Conservation (phyloP, 2,888 invertebrate species). For the Drosophila tripunctata region DNA sequence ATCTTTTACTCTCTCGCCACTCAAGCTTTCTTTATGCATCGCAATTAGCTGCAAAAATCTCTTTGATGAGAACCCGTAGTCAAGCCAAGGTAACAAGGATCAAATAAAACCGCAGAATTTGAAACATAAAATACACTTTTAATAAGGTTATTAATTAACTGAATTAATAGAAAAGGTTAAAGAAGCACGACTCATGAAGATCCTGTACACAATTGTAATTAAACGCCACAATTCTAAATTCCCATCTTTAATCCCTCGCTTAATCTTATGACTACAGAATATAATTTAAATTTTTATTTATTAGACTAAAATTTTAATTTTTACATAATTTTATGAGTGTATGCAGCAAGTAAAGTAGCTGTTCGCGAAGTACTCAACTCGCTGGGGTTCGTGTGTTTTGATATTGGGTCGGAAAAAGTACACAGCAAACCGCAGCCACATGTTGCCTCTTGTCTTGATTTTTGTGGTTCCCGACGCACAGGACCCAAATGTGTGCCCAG, state of each 20-base stretch:
- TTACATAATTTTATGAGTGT: too few relatives aligned
- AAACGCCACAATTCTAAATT: neutral
- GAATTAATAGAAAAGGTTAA: neutral
- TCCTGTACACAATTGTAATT: too few relatives aligned
- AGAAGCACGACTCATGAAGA: too few relatives aligned
- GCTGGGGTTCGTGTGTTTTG: neutral
- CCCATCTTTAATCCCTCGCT: too few relatives aligned
- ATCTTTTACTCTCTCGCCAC: too few relatives aligned
- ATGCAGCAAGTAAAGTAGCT: neutral
- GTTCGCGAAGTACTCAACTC: neutral
- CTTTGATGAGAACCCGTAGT: too few relatives aligned
- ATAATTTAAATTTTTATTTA: too few relatives aligned
- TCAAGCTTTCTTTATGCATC: neutral
- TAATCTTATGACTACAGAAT: too few relatives aligned
- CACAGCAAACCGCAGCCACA: constrained; percentile 47
- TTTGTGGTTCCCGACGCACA: constrained; percentile 49
- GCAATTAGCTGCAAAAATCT: too few relatives aligned
- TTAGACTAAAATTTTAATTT: too few relatives aligned
- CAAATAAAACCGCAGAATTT: neutral
- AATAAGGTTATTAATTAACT: neutral
- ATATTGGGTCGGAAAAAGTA: neutral
- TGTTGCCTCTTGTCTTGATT: constrained; percentile 66
- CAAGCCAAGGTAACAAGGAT: neutral
- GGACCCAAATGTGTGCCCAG: neutral
- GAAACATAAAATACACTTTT: neutral